Conservation (phyloP, 2,888 invertebrate species). For the Hermaeophaga mercurialis region DNA sequence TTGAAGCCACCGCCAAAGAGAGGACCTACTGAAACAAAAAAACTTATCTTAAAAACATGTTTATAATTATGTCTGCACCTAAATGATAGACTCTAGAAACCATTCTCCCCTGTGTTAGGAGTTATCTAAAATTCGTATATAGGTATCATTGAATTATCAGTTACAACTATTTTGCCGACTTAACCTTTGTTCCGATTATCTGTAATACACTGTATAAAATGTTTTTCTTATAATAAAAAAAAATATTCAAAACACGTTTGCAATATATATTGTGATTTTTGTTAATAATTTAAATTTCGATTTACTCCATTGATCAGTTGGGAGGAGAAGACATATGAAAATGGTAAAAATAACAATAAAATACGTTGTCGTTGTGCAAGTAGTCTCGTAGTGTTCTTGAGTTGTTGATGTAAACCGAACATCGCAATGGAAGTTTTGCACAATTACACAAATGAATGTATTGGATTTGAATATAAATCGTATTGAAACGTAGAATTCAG, state of each 20-base stretch:
- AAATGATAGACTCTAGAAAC: too few species aligned
- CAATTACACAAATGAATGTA: slow-evolving; percentile 52
- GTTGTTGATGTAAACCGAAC: slow-evolving; percentile 31
- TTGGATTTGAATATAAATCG: slow-evolving; percentile 57
- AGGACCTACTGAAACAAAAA: slow-evolving; percentile 57
- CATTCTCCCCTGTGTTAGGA: too few species aligned
- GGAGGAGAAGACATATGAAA: slow-evolving; percentile 13
- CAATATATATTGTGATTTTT: too few species aligned
- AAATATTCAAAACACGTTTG: too few species aligned
- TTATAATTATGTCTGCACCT: too few species aligned
- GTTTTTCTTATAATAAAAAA: too few species aligned
- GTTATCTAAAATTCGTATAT: too few species aligned
- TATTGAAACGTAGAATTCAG: slow-evolving; percentile 53
- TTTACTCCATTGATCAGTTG: slow-evolving; percentile 18
- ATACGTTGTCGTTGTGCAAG: slow-evolving; percentile 1
- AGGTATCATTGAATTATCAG: too few species aligned
- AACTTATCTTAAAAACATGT: too few species aligned
- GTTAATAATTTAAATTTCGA: slow-evolving; percentile 2
- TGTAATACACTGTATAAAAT: too few species aligned
- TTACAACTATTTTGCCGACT: too few species aligned
- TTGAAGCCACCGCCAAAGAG: slow-evolving; percentile 55
- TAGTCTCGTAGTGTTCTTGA: slow-evolving; percentile 18
- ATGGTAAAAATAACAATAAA: slow-evolving; percentile 12
- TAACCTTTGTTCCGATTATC: too few species aligned
- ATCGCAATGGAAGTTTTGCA: slow-evolving; percentile 37